Evolutionary conservation across 2,888 invertebrate genomes (phyloP), one percentile per base, ranked within the genome.

Genomic region (Clanis bilineata): DNA sequence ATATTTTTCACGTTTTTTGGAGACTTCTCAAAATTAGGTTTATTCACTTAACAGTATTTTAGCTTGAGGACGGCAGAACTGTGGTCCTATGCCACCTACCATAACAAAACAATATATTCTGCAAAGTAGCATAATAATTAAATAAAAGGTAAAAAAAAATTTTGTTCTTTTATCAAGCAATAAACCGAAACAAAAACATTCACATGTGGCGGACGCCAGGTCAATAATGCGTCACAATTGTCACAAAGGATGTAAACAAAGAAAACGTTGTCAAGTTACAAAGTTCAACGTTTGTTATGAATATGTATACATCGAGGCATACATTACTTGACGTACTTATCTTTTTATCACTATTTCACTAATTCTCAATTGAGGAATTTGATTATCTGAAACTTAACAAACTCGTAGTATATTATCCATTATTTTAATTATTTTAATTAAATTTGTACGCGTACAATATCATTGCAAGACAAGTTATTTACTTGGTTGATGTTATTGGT

Each of bases 221-320:
- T 28, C 51, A 51, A 32, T 21, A 51, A 51, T 51, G 51, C 51
- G 51, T 22, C 32, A 47, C 36, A 23, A 39, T 28, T 32, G 51
- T 22, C 32, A 47, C 36, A 23, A 39, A 38, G 23, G 39, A 41
- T 38, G 25, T 15, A n/a, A 39, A 32, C 32, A 44, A 56, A 56
- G 39, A 41, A 39, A 23, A 41, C 28, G 41, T 41, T 56, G 39
- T 28, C 22, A n/a, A 36, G 44, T 41, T 45, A 2, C 41, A 41
- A 25, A 56, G 56, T 41, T 25, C 41, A 38, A 38, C 22, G 23
- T n/a, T 9, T 25, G 15, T 25, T 56, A 15, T 10, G 25, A 21
- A 22, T 28, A 28, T 15, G 15, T 28, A 15, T 28, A n/a, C 18
- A 18, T 15, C 28, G 28, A 15, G 18, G 18, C 41, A 18, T 9